Conservation (phyloP, 2,113 vertebrate genomes). For the Bolborhynchus lineola region DNA sequence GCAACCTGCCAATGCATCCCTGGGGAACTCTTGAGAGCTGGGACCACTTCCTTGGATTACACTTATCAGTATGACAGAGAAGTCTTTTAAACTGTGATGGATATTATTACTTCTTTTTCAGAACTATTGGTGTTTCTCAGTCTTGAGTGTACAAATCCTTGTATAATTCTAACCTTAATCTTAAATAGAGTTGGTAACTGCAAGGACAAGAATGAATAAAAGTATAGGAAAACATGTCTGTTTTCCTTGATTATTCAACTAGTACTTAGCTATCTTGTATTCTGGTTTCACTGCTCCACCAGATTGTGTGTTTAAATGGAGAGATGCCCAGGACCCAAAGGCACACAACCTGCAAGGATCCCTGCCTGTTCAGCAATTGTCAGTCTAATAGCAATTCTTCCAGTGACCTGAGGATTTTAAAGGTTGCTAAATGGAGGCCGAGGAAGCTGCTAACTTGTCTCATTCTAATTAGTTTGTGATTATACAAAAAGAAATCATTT, state of each 20-base stretch:
- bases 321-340: fast-evolving
- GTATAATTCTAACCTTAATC: neutral
- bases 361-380: neutral
- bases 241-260: neutral
- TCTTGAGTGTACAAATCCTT: neutral
- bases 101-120: neutral
- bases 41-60: neutral
- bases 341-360: neutral
- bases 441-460: neutral
- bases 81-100: neutral
- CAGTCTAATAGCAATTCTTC: neutral
- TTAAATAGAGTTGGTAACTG: conserved; percentile 22
- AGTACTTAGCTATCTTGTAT: neutral
- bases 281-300: neutral
- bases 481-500: neutral
- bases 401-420: neutral
- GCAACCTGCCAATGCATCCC: neutral
- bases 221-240: neutral
- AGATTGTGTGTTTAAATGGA: neutral
- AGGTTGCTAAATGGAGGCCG: neutral
- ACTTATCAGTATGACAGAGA: neutral
- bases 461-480: neutral
- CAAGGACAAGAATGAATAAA: neutral
- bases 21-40: neutral
- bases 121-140: conserved; percentile 1